Conservation (phyloP, 2,113 vertebrate species). For the Urocolius indicus region DNA sequence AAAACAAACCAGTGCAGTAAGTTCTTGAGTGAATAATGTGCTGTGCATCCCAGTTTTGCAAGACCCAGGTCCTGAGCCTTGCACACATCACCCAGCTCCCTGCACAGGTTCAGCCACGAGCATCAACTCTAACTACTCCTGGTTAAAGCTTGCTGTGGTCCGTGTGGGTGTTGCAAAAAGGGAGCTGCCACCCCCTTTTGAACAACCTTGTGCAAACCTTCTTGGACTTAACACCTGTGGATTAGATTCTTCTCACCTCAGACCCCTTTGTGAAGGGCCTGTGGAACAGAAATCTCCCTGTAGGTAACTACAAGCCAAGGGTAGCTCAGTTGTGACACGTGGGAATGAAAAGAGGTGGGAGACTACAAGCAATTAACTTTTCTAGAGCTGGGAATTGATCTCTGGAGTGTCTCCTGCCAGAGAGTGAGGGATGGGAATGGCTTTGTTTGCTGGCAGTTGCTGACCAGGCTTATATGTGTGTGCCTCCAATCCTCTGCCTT, state of each 20-base stretch:
- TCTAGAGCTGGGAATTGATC: background rate
- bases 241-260: background rate
- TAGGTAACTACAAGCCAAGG: background rate
- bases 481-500: background rate
- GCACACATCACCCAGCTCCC: background rate
- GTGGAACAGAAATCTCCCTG: background rate
- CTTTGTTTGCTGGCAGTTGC: background rate
- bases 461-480: background rate
- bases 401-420: background rate
- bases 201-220: background rate
- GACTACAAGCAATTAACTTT: background rate
- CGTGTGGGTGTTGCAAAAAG: background rate
- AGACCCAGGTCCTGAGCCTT: background rate
- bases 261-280: background rate
- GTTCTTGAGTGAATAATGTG: accelerated
- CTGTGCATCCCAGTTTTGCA: background rate
- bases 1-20: background rate
- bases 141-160: background rate
- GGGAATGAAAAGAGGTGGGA: background rate
- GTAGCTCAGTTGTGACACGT: background rate
- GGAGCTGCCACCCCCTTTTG: background rate
- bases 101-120: background rate
- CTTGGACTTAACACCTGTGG: background rate
- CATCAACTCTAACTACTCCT: background rate
- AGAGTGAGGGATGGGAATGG: background rate